phyloP scores from a whole-genome alignment of 2,113 vertebrate species.

The Siniperca chuatsi region DNA sequence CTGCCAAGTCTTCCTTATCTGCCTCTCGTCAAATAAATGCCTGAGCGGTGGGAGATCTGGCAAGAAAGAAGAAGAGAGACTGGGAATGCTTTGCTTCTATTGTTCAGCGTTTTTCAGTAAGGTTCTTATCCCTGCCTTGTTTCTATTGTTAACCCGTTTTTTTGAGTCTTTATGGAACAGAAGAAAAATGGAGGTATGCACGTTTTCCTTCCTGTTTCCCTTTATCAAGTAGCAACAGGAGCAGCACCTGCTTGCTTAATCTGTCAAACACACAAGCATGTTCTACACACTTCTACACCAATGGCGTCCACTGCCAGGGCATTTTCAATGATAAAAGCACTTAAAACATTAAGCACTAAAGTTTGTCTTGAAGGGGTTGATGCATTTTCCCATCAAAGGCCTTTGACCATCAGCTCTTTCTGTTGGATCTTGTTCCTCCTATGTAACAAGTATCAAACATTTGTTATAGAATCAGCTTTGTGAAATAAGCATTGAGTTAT shows the following conservation, averaged over 20 bases:
- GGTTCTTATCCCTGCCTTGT: slow-evolving; percentile 43
- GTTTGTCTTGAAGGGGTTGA: not conserved
- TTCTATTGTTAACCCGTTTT: slow-evolving; percentile 49
- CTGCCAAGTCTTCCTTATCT: slow-evolving; percentile 69
- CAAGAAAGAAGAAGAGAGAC: slow-evolving; percentile 21
- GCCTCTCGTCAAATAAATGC: slow-evolving; percentile 33
- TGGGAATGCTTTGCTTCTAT: slow-evolving; percentile 28
- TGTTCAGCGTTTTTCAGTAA: slow-evolving; percentile 18
- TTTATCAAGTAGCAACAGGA: slow-evolving; percentile 58
- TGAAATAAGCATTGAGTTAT: not conserved
- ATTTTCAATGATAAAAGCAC: slow-evolving; percentile 30
- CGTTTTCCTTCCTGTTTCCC: slow-evolving; percentile 22
- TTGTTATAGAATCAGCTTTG: not conserved
- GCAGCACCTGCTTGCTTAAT: slow-evolving; percentile 37
- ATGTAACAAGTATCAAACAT: not conserved
- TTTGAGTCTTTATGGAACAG: slow-evolving; percentile 22
- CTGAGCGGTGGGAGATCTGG: slow-evolving; percentile 46
- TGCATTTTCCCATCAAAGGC: not conserved
- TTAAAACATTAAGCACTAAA: slow-evolving; percentile 44
- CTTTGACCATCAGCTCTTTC: not conserved
- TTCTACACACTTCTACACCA: not conserved
- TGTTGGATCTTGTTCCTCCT: not conserved
- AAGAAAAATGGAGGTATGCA: slow-evolving; percentile 33
- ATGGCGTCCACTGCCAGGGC: not conserved
- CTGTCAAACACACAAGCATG: slow-evolving; percentile 8